Evolutionary conservation across 1,140 invertebrate species (phyloP).

Genomic region (Tetragnatha versicolor): DNA sequence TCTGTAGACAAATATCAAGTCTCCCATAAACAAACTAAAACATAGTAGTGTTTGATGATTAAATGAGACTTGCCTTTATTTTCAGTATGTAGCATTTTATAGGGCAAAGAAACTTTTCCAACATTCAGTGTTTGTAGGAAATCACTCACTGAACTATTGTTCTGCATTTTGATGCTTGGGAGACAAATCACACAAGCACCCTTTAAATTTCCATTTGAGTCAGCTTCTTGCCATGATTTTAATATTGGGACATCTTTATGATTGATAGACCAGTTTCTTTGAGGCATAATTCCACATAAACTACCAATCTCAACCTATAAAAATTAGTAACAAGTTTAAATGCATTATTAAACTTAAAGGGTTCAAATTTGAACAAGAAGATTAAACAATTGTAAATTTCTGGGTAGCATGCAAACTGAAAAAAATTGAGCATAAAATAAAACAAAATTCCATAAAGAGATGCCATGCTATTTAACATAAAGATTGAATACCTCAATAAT

Average conservation of each 20-base stretch:
- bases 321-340: too few species aligned
- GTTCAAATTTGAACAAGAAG: too few species aligned
- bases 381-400: too few species aligned
- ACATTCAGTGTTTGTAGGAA: background rate
- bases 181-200: slow-evolving; percentile 24
- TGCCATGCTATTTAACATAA: too few species aligned
- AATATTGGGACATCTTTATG: background rate
- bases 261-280: slow-evolving; percentile 1
- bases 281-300: slow-evolving; percentile 22
- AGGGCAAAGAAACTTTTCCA: background rate
- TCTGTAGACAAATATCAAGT: too few species aligned
- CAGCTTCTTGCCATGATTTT: slow-evolving; percentile 10
- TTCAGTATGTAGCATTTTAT: background rate
- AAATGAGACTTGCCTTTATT: slow-evolving; percentile 38
- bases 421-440: too few species aligned
- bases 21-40: too few species aligned
- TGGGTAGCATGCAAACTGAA: too few species aligned
- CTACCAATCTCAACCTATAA: slow-evolving; percentile 34
- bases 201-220: background rate
- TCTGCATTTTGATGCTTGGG: slow-evolving; percentile 26
- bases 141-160: slow-evolving; percentile 14
- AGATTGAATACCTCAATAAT: slow-evolving; percentile 26
- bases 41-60: too few species aligned
- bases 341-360: too few species aligned
- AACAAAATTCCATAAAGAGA: too few species aligned